A percentile compares a stretch with the other conserved stretches of the same genome.
Conservation (phyloP, 2,113 vertebrate species). For the Dermatemys mawii region DNA sequence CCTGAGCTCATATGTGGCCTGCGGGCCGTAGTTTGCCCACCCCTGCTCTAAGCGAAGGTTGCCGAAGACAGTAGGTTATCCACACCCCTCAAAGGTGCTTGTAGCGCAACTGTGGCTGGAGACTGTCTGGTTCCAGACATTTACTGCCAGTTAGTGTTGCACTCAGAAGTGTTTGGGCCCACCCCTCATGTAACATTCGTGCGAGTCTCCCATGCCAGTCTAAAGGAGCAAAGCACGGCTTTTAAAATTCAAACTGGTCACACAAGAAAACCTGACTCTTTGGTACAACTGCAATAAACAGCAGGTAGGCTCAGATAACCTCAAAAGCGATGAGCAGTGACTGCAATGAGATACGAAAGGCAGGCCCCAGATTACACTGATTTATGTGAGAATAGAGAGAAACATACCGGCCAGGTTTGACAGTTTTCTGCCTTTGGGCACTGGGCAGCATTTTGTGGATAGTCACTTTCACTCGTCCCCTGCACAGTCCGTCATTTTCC, state of each 20-base stretch:
- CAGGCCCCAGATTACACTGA: neutral
- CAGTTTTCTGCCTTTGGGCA: neutral
- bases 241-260: neutral
- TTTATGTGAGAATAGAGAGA: neutral
- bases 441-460: neutral
- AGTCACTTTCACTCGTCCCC: neutral
- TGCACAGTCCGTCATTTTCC: neutral
- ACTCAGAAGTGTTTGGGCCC: neutral
- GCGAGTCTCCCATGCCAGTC: neutral
- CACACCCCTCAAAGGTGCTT: too few species aligned
- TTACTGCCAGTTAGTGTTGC: rapidly evolving
- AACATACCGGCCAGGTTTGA: neutral
- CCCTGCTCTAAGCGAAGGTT: neutral
- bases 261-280: neutral
- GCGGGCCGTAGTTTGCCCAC: too few species aligned
- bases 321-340: neutral
- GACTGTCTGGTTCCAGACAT: neutral
- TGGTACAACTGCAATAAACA: rapidly evolving
- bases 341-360: rapidly evolving
- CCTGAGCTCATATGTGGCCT: too few species aligned
- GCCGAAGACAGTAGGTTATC: neutral
- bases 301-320: neutral
- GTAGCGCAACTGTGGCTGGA: neutral
- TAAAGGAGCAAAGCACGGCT: neutral
- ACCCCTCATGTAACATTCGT: neutral